These are phyloP conservation scores for Andricus grossulariae DNA, from an alignment of 1,140 invertebrate species.

Conservation along the genomic window DNA sequence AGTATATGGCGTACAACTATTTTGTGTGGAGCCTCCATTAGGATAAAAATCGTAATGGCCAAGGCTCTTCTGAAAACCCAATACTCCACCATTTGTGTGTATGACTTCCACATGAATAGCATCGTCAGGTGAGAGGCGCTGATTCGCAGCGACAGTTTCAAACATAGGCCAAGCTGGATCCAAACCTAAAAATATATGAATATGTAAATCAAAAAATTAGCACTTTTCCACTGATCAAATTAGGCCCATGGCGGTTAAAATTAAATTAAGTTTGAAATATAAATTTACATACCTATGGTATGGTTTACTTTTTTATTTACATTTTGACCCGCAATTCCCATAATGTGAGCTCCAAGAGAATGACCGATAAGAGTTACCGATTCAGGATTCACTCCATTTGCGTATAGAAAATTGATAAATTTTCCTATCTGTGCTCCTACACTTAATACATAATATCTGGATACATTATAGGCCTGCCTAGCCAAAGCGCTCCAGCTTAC, in stretches of 20 bases:
- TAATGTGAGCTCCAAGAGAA: constrained; percentile 76
- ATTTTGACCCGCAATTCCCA: constrained; percentile 69
- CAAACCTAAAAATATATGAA: constrained; percentile 68
- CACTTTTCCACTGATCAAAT: too few relatives aligned
- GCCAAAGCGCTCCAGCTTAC: constrained; percentile 76
- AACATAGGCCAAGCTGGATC: constrained; percentile 79
- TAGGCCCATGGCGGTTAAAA: neutral
- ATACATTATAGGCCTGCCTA: constrained; percentile 66
- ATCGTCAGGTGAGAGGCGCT: constrained; percentile 80
- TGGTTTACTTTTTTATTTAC: constrained; percentile 54
- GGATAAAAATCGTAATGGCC: constrained; percentile 79
- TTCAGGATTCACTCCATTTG: constrained; percentile 57
- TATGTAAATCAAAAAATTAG: too few relatives aligned
- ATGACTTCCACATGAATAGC: constrained; percentile 82
- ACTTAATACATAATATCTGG: constrained; percentile 57
- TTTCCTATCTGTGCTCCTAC: constrained; percentile 60
- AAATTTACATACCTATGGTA: constrained; percentile 58
- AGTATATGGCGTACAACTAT: constrained; percentile 81
- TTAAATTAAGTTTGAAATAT: constrained; percentile 40
- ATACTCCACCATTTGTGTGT: constrained; percentile 80
- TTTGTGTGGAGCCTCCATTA: constrained; percentile 81
- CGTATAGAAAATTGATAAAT: constrained; percentile 68
- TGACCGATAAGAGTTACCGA: constrained; percentile 74
- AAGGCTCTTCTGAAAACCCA: constrained; percentile 74
- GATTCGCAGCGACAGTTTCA: constrained; percentile 69